Evolutionary conservation across 2,888 invertebrate species (phyloP).

Genomic region (Limnephilus lunatus): DNA sequence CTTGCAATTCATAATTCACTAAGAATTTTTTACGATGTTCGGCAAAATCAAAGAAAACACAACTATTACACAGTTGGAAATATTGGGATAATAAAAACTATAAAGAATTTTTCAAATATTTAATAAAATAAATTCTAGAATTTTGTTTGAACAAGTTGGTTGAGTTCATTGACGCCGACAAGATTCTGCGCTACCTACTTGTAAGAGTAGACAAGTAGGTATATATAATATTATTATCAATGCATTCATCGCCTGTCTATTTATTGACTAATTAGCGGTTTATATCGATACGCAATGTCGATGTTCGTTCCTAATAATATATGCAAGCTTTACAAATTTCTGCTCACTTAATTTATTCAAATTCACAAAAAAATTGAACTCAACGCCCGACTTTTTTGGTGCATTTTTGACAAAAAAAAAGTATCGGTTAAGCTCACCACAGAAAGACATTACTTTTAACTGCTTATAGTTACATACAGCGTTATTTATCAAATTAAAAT

Average conservation of each 20-base stretch:
- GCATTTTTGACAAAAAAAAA: not conserved
- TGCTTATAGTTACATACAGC: not conserved
- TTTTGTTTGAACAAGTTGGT: not conserved
- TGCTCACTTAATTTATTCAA: conserved; percentile 10
- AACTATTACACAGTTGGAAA: too few relatives aligned
- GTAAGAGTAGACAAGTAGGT: not conserved
- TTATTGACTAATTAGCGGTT: conserved; percentile 23
- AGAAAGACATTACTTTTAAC: not conserved
- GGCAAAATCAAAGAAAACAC: too few relatives aligned
- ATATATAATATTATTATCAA: not conserved
- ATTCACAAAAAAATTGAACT: not conserved
- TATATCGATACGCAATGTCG: not conserved
- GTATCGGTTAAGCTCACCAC: not conserved
- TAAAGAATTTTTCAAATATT: too few relatives aligned
- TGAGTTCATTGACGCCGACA: not conserved
- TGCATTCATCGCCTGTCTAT: conserved; percentile 34
- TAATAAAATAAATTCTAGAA: not conserved
- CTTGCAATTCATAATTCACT: too few relatives aligned
- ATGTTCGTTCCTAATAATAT: not conserved
- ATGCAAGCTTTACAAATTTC: not conserved
- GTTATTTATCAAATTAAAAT: not conserved
- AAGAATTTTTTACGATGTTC: too few relatives aligned
- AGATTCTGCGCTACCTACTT: not conserved
- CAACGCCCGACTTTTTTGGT: not conserved
- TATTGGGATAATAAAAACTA: too few relatives aligned